Evolutionary conservation across 2,888 invertebrate species (phyloP), one percentile per base, ranked within the genome.

Genomic region (Graphium colonna): DNA sequence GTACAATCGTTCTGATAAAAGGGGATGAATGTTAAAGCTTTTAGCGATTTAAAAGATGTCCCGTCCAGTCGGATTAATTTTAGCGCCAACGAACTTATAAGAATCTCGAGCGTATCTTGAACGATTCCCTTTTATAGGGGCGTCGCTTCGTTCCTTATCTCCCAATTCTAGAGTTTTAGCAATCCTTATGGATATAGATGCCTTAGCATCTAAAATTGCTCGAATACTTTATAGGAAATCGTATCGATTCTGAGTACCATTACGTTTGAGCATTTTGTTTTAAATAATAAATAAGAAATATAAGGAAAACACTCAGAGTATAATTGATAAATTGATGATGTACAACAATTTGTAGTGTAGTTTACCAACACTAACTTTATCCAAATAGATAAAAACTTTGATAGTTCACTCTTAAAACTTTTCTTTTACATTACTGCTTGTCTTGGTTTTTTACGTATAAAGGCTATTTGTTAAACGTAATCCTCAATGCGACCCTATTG

Each of bases 1-100:
- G 84, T 85, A 87, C 84, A 87, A 86, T 87, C 84, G 79, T 78
- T 75, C 81, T 79, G 84, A 84, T 83, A 85, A 83, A 85, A 82
- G 78, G 78, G 83, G 77, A 79, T 78, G 72, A 74, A 81, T 84
- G 85, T 80, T 84, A 76, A 76, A 82, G 82, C 86, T 84, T 82
- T 84, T 76, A 82, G 74, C 79, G 81, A 82, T 87, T 85, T 80
- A 77, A 79, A 83, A 84, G 82, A 86, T 83, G 82, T 82, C 82
- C 74, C 72, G 62, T 63, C 64, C 72, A 65, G 61, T 68, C 41
- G 79, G 78, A 73, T 71, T 73, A 74, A 71, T 71, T 80, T 79
- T 77, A 59, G 60, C 65, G 52, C 56, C 61, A 58, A 63, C 61
- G 74, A 76, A 77, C 76, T 79, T 75, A 77, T 71, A 73, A 69